A percentile compares a stretch with the other conserved stretches of the same genome.
Evolutionary conservation across 1,140 invertebrate species (phyloP).

Genomic region (Nephila pilipes): DNA sequence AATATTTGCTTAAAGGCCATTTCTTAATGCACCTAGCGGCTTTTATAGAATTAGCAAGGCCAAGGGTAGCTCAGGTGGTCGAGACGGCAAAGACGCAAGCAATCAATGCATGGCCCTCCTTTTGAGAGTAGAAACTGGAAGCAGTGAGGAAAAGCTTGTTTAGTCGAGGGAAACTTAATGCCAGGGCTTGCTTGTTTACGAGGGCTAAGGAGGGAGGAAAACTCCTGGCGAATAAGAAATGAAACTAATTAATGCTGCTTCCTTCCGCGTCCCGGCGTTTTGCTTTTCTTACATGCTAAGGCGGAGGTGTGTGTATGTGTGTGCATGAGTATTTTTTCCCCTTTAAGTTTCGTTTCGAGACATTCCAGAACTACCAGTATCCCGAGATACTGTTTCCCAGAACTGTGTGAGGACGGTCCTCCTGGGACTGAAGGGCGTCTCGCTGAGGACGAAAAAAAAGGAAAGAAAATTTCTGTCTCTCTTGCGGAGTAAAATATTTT

Average conservation of each 20-base stretch:
- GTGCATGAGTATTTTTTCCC: slow-evolving; percentile 15
- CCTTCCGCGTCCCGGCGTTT: not conserved
- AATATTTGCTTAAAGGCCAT: slow-evolving; percentile 75
- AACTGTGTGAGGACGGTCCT: not conserved
- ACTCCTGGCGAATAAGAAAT: slow-evolving; percentile 54
- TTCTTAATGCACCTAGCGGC: slow-evolving; percentile 73
- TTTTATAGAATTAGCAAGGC: slow-evolving; percentile 69
- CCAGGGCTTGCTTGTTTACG: slow-evolving; percentile 56
- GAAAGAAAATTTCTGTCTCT: not conserved
- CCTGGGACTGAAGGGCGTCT: not conserved
- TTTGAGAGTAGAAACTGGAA: slow-evolving; percentile 18
- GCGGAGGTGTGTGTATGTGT: not conserved
- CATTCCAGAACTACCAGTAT: slow-evolving; percentile 37
- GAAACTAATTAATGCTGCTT: slow-evolving; percentile 68
- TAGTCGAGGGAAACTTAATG: slow-evolving; percentile 48
- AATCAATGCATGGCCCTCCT: slow-evolving; percentile 58
- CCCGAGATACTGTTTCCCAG: slow-evolving; percentile 55
- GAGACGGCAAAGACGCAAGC: not conserved
- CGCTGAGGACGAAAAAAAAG: not conserved
- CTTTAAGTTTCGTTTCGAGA: not conserved
- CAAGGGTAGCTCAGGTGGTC: slow-evolving; percentile 57
- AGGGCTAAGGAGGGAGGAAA: not conserved
- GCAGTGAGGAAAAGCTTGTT: slow-evolving; percentile 10
- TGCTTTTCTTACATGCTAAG: slow-evolving; percentile 13
- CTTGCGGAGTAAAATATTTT: slow-evolving; percentile 21